Evolutionary conservation across 2,113 vertebrate species (phyloP).

Genomic region (Diglossa brunneiventris): DNA sequence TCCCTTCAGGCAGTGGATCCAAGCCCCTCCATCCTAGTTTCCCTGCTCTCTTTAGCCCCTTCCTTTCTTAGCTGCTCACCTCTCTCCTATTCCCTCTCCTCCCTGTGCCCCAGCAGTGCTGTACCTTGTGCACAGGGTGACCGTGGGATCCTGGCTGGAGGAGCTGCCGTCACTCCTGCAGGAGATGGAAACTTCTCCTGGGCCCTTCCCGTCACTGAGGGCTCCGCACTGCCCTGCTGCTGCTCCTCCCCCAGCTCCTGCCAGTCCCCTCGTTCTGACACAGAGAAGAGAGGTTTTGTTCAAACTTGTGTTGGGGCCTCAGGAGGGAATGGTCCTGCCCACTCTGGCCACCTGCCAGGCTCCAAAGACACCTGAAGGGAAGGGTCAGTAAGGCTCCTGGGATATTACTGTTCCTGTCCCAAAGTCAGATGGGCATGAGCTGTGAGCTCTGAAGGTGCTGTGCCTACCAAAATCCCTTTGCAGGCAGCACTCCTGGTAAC

Average conservation of each 20-base stretch:
- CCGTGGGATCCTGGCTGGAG: neutral
- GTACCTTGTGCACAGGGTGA: neutral
- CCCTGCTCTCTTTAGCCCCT: neutral
- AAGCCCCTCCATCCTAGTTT: neutral
- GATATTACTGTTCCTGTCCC: neutral
- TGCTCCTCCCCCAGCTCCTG: slow-evolving; percentile 8
- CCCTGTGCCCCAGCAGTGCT: neutral
- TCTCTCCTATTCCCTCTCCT: neutral
- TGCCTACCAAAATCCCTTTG: neutral
- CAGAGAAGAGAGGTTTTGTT: slow-evolving; percentile 28
- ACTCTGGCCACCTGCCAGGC: slow-evolving; percentile 27
- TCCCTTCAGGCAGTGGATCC: neutral
- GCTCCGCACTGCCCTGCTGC: neutral
- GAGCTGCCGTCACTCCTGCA: accelerated
- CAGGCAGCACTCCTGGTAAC: neutral
- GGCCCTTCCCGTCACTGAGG: neutral
- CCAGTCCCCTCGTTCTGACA: neutral
- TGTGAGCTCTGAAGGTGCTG: neutral
- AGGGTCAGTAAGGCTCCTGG: neutral
- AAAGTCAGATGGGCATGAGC: neutral
- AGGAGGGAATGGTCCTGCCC: neutral
- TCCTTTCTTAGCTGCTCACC: neutral
- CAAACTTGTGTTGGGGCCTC: neutral
- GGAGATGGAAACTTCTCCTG: neutral
- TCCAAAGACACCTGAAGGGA: neutral